These are phyloP conservation scores for Peromyscus polionotus DNA, from an alignment of 2,113 vertebrate genomes.

Conservation along the genomic window DNA sequence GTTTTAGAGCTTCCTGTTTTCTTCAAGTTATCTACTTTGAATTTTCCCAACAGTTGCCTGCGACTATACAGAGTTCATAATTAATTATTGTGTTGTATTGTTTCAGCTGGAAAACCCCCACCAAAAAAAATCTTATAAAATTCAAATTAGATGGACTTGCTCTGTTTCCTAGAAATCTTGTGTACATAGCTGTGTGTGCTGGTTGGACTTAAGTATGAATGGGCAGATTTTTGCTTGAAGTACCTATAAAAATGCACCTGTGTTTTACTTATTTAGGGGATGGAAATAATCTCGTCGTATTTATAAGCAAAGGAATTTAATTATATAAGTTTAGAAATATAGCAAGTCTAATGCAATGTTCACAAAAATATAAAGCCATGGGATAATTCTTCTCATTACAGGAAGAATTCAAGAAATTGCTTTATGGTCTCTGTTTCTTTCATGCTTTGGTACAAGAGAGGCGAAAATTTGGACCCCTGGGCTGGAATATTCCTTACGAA, in stretches of 20 bases:
- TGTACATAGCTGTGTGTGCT: fast-evolving
- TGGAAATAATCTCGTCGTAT: neutral
- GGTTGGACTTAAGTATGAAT: neutral
- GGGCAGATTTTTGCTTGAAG: neutral
- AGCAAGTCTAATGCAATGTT: neutral
- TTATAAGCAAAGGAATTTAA: slow-evolving; percentile 28
- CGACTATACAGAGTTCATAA: neutral
- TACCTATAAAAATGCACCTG: neutral
- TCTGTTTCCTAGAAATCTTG: neutral
- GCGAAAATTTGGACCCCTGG: slow-evolving; percentile 93
- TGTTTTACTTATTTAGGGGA: neutral
- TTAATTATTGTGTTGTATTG: neutral
- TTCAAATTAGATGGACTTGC: neutral
- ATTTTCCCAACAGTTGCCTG: neutral
- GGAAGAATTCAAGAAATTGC: slow-evolving; percentile 93
- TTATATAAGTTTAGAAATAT: neutral
- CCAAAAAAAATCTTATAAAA: neutral
- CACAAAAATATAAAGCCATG: neutral
- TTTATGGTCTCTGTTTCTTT: slow-evolving; percentile 95
- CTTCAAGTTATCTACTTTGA: neutral
- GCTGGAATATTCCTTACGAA: slow-evolving; percentile 95
- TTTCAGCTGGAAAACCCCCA: neutral
- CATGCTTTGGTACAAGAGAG: slow-evolving; percentile 93
- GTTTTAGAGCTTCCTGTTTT: neutral
- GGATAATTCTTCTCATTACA: slow-evolving; percentile 75